These are phyloP conservation scores for Troides oblongomaculatus DNA, from an alignment of 2,888 invertebrate genomes.

Conservation along the genomic window DNA sequence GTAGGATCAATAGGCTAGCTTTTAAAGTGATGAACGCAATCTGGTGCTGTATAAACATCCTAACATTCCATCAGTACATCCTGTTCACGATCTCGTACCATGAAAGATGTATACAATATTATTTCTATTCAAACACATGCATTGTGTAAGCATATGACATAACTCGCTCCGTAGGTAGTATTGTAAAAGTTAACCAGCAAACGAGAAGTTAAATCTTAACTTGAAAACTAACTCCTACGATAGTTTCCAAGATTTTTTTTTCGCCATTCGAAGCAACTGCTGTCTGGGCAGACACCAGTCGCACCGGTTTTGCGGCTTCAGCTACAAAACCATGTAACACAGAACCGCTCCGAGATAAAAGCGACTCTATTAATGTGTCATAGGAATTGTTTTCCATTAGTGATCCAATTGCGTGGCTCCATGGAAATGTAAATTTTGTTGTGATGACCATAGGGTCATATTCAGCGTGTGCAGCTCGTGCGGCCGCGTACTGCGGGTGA, in stretches of 20 bases:
- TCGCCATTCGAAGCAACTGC: conserved; percentile 60
- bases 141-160: background rate
- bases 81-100: too few relatives aligned
- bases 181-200: conserved; percentile 17
- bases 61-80: too few relatives aligned
- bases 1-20: too few relatives aligned
- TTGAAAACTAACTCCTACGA: conserved; percentile 42
- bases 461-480: conserved; percentile 37
- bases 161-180: background rate
- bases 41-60: too few relatives aligned
- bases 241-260: conserved; percentile 59
- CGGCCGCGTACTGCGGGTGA: conserved; percentile 41
- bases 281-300: conserved; percentile 62
- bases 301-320: conserved; percentile 54
- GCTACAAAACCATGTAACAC: conserved; percentile 39
- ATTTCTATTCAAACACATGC: background rate
- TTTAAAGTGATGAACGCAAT: too few relatives aligned
- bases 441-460: conserved; percentile 34
- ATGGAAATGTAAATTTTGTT: conserved; percentile 40
- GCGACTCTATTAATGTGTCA: conserved; percentile 27
- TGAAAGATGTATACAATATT: too few relatives aligned
- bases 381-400: conserved; percentile 23
- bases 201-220: conserved; percentile 37
- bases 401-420: background rate
- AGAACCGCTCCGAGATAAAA: conserved; percentile 29